These are phyloP conservation scores for Hepsetus odoe DNA, from an alignment of 2,113 vertebrate genomes.

Conservation along the genomic window DNA sequence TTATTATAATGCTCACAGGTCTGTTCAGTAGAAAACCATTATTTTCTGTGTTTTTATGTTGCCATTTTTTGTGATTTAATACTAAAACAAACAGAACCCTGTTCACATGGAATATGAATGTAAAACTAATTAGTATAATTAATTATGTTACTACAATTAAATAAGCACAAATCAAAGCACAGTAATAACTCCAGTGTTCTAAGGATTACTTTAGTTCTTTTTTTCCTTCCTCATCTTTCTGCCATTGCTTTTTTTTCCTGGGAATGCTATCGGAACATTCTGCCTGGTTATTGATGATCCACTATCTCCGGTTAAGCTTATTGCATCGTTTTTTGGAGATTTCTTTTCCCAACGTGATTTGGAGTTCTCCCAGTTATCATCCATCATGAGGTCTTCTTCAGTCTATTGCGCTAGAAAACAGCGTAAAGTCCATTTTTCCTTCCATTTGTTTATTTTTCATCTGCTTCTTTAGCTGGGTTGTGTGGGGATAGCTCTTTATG, in stretches of 20 bases:
- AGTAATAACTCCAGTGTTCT: constrained; percentile 29
- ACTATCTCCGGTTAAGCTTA: constrained; percentile 70
- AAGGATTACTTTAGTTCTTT: constrained; percentile 5
- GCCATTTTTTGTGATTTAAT: too few relatives aligned
- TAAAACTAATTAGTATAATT: too few relatives aligned
- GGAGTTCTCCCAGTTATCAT: constrained; percentile 62
- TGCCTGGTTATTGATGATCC: constrained; percentile 69
- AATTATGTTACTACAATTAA: too few relatives aligned
- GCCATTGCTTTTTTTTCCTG: constrained; percentile 22
- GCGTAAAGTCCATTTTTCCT: constrained; percentile 13
- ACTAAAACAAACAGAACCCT: too few relatives aligned
- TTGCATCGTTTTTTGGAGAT: constrained; percentile 68
- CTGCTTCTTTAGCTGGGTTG: not conserved
- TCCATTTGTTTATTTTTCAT: not conserved
- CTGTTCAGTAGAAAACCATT: too few relatives aligned
- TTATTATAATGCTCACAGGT: too few relatives aligned
- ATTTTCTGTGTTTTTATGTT: too few relatives aligned
- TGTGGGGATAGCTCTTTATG: not conserved
- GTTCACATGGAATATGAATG: too few relatives aligned
- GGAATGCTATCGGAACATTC: not conserved
- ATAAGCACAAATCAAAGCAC: constrained; percentile 1
- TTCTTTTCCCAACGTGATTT: constrained; percentile 65
- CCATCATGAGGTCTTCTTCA: constrained; percentile 62
- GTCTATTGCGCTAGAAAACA: not conserved
- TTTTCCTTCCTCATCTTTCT: not conserved